phyloP scores from a whole-genome alignment of 2,797 vertebrate genomes.

The Phoebastria nigripes region DNA sequence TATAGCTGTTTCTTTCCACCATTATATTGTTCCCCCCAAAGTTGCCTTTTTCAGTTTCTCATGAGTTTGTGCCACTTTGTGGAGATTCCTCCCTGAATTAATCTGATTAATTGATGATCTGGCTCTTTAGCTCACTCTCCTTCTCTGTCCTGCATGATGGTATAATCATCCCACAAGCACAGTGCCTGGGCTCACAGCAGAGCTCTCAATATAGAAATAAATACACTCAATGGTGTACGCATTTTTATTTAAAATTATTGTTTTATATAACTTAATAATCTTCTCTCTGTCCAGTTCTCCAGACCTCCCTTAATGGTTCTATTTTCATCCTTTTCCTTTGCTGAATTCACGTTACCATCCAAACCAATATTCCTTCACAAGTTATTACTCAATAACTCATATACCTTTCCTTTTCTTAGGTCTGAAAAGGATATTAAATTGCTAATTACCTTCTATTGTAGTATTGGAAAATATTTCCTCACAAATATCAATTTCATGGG shows the following conservation, averaged over 20 bases:
- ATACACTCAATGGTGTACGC: not conserved
- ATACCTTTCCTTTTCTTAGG: not conserved
- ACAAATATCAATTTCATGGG: not conserved
- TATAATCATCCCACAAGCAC: not conserved
- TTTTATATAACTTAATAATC: not conserved
- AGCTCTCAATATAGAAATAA: not conserved
- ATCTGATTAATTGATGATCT: not conserved
- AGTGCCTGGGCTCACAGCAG: not conserved
- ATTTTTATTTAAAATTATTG: not conserved
- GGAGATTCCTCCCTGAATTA: not conserved
- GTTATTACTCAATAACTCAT: slow-evolving; percentile 23
- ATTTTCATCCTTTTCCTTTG: not conserved
- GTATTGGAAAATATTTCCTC: not conserved
- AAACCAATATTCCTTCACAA: slow-evolving; percentile 3
- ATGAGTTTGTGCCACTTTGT: not conserved
- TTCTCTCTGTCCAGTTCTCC: not conserved
- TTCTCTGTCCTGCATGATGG: not conserved
- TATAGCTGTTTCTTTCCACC: not conserved
- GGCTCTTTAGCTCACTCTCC: not conserved
- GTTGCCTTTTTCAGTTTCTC: not conserved
- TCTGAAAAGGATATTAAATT: slow-evolving; percentile 30
- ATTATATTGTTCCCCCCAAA: not conserved
- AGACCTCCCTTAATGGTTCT: not conserved
- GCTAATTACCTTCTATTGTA: slow-evolving; percentile 2
- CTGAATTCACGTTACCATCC: not conserved